Base-by-base conservation (phyloP, 35 echinoderm and acorn worm species). In the Chiridota heheva region DNA sequence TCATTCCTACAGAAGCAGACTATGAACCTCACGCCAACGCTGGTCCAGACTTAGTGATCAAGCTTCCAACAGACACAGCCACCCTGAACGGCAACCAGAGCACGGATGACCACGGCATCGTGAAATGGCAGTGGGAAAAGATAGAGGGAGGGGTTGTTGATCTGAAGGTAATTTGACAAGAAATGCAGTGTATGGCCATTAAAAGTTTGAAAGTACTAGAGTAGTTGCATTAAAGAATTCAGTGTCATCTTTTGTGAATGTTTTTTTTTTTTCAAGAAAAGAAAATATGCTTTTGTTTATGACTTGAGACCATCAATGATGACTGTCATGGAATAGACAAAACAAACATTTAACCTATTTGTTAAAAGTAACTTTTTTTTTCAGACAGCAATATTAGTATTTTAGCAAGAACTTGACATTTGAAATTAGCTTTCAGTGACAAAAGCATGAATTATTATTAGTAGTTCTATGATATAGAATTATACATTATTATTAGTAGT, bases 81-180 rank as follows among this genome's bases (percentile, higher is more conserved):
- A 69, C 68, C 10, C 78, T 96, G 22, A 86, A 96, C 47, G 93
- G 93, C 15, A 87, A 81, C 37, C 45, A 42, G 36, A 96, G 93
- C 44, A 82, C 42, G 40, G 93, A 96, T 67, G 93, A 96, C 42
- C 89, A 96, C 39, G 73, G 43, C 45, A 87, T 87, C 57, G 44
- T 42, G 13, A 58, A 42, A 41, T 96, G 78, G 55, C 87, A 91
- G 62, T 96, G 93, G 93, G 81, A 70, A 4, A 88, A 91, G 42
- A 42, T 69, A 22, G 81, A 35, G 4, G 93, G 81, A 25, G 40
- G 57, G 18, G 55, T 73, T 8, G 93, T 84, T 35, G 93, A 96
- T 67, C 84, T 91, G 77, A 73, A 62, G 20, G 93, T 86, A 58
- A 84, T 64, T 26, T 32, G 1, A 27, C 1, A 33, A 36, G 62